phyloP scores from a whole-genome alignment of 2,113 vertebrate genomes.

The Clarias magur region DNA sequence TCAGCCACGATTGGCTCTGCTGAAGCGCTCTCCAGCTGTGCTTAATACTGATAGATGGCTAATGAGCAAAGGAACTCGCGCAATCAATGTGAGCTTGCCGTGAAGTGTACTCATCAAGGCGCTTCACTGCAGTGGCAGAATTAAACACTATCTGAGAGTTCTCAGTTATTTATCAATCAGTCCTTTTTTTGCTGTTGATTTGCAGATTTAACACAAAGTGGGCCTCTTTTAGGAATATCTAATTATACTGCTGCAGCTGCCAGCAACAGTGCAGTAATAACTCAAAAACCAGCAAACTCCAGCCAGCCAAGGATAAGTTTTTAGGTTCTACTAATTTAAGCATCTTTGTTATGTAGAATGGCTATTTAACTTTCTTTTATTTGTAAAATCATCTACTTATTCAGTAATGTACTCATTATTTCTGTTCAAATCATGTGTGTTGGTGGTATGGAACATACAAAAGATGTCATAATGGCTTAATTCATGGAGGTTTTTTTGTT shows the following conservation, averaged over 20 bases:
- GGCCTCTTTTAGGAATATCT: not conserved
- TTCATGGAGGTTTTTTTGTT: no score
- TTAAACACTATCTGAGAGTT: not conserved
- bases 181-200: not conserved
- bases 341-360: not conserved
- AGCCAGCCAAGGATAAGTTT: not conserved
- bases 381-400: not conserved
- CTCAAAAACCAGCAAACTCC: not conserved
- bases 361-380: not conserved
- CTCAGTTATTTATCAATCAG: not conserved
- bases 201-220: not conserved
- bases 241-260: slow-evolving; percentile 4
- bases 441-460: not conserved
- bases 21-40: slow-evolving; percentile 41
- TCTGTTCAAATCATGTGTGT: not conserved
- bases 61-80: slow-evolving; percentile 11
- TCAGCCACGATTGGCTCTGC: slow-evolving; percentile 31
- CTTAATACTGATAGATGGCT: slow-evolving; percentile 51
- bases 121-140: not conserved
- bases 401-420: not conserved
- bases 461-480: not conserved
- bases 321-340: not conserved
- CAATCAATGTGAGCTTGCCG: slow-evolving; percentile 36
- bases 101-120: not conserved
- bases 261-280: not conserved